Percentiles rank a stretch among this genome's conserved stretches.
phyloP scores from a whole-genome alignment of 92 coral and sea anemone species.

The Pocillopora grandis region DNA sequence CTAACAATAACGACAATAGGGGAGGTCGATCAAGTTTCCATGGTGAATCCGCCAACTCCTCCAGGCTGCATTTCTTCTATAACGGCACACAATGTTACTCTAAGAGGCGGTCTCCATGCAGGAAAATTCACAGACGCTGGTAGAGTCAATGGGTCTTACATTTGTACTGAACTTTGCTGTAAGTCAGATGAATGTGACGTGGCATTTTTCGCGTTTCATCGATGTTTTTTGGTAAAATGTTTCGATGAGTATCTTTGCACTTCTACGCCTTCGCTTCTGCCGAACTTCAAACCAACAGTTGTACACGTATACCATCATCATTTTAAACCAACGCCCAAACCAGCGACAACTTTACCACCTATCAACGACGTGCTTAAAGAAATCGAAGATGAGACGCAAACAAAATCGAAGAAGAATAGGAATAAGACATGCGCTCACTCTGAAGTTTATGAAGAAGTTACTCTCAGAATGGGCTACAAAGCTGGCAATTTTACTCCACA shows the following conservation, averaged over 20 bases:
- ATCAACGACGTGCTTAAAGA: constrained; percentile 53
- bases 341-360: constrained; percentile 28
- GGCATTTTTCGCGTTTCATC: constrained; percentile 64
- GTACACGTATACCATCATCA: constrained; percentile 51
- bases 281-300: constrained; percentile 83
- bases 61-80: constrained; percentile 49
- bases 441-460: constrained; percentile 77
- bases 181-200: constrained; percentile 65
- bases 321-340: constrained; percentile 36
- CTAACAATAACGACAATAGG: not conserved
- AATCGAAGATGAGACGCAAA: constrained; percentile 38
- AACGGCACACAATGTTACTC: constrained; percentile 64
- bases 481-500: constrained; percentile 82
- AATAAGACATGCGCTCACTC: constrained; percentile 66
- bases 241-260: constrained; percentile 83
- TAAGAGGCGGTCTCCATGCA: constrained; percentile 83
- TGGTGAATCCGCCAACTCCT: not conserved
- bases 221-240: constrained; percentile 83
- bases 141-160: constrained; percentile 34
- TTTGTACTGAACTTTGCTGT: constrained; percentile 76
- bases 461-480: constrained; percentile 82
- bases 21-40: not conserved
- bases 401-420: not conserved
- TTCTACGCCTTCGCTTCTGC: constrained; percentile 73
- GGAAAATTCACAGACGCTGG: constrained; percentile 83